phyloP scores from a whole-genome alignment of 2,113 vertebrate species.

The Rhadina sibilatrix region DNA sequence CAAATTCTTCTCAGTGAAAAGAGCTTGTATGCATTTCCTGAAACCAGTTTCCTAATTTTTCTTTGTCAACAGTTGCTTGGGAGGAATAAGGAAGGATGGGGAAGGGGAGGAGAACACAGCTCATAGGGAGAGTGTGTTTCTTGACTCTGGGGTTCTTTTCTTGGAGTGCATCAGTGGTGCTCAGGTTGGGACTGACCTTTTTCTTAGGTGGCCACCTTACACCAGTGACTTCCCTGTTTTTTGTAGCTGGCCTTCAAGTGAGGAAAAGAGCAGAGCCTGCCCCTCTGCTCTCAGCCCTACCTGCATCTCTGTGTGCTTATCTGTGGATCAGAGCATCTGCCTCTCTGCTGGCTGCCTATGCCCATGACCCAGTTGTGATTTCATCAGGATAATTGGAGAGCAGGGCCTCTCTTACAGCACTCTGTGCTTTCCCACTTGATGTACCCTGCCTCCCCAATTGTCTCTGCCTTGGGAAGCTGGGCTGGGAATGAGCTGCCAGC shows the following conservation, averaged over 20 bases:
- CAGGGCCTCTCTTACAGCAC: not conserved
- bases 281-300: not conserved
- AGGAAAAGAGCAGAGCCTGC: not conserved
- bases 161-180: not conserved
- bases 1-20: not conserved
- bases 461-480: not conserved
- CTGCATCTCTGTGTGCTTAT: not conserved
- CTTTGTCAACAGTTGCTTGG: not conserved
- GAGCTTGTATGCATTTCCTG: not conserved
- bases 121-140: accelerated
- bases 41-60: not conserved
- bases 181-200: not conserved
- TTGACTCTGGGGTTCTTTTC: not conserved
- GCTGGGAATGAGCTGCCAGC: not conserved
- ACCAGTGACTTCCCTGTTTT: not conserved
- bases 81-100: not conserved
- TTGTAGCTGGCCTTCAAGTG: not conserved
- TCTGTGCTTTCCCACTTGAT: not conserved
- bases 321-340: not conserved
- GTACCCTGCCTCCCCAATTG: not conserved
- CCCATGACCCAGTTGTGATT: not conserved
- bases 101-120: not conserved
- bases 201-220: not conserved
- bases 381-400: conserved; percentile 17
- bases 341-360: not conserved